phyloP scores from a whole-genome alignment of 2,888 invertebrate species.

The Minunthozetes semirufus region DNA sequence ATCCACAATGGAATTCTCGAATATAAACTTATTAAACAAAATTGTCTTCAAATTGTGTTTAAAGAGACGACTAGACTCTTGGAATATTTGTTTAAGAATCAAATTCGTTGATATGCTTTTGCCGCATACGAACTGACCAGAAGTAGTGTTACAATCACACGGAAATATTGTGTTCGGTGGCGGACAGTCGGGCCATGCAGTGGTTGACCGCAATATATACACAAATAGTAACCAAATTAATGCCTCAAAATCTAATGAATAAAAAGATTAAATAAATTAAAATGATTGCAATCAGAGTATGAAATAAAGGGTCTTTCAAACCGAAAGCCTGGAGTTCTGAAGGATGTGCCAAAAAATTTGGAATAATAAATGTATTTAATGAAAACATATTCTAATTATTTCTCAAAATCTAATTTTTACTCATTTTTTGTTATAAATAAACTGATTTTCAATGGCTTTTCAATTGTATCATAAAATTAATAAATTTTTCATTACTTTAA shows the following conservation, averaged over 20 bases:
- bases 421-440: no score
- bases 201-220: background rate
- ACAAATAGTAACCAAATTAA: background rate
- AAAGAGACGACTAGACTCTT: slow-evolving; percentile 25
- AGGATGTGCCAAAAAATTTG: no score
- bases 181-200: background rate
- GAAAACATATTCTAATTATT: no score
- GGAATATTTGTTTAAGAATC: slow-evolving; percentile 23
- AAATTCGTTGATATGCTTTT: background rate
- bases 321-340: no score
- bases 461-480: no score
- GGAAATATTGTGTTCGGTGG: background rate
- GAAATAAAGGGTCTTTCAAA: background rate
- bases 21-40: slow-evolving; percentile 3
- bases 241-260: background rate
- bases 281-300: background rate
- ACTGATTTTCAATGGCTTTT: no score
- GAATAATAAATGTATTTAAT: no score
- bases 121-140: background rate
- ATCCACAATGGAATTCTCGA: slow-evolving; percentile 11
- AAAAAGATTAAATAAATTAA: background rate
- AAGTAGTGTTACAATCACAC: background rate
- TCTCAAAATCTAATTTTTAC: no score
- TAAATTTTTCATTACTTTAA: no score
- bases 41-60: background rate